These are phyloP conservation scores for Caenorhabditis sulstoni DNA, from an alignment of 2,888 invertebrate species.

Conservation along the genomic window DNA sequence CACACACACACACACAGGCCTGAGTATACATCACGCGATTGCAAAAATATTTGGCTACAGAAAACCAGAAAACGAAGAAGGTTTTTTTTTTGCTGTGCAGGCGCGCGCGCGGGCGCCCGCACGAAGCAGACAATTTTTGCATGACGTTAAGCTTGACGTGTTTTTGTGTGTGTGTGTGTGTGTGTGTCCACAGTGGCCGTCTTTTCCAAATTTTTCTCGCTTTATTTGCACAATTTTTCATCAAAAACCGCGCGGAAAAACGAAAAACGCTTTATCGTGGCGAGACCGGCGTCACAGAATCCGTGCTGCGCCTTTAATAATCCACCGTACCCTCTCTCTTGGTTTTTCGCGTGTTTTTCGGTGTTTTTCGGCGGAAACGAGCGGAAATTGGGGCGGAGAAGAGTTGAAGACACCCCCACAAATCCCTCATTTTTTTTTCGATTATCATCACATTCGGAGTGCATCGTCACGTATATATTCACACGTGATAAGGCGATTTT, in stretches of 20 bases:
- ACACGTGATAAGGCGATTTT: constrained; percentile 37
- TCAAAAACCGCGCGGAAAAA: background rate
- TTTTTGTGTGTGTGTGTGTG: background rate
- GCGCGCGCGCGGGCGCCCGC: too few species aligned
- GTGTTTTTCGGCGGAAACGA: too few species aligned
- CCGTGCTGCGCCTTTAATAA: constrained; percentile 6
- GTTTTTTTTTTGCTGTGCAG: constrained; percentile 29
- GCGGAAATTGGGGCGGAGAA: too few species aligned
- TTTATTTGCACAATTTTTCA: constrained; percentile 11
- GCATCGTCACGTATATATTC: constrained; percentile 42
- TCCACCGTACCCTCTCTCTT: constrained; percentile 23
- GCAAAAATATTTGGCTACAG: constrained; percentile 55
- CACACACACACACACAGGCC: constrained; percentile 32
- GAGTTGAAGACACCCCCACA: background rate
- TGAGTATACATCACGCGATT: constrained; percentile 56
- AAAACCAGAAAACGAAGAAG: constrained; percentile 48
- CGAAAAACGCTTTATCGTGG: constrained; percentile 1
- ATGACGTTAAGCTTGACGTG: constrained; percentile 5
- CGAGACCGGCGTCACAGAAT: too few species aligned
- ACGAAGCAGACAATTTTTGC: background rate
- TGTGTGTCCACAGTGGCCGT: too few species aligned
- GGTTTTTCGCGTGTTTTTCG: constrained; percentile 15
- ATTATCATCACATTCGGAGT: constrained; percentile 22
- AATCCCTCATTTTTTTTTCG: background rate
- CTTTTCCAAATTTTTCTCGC: background rate